Evolutionary conservation across 2,797 vertebrate species (phyloP).

Genomic region (Thaleichthys pacificus): DNA sequence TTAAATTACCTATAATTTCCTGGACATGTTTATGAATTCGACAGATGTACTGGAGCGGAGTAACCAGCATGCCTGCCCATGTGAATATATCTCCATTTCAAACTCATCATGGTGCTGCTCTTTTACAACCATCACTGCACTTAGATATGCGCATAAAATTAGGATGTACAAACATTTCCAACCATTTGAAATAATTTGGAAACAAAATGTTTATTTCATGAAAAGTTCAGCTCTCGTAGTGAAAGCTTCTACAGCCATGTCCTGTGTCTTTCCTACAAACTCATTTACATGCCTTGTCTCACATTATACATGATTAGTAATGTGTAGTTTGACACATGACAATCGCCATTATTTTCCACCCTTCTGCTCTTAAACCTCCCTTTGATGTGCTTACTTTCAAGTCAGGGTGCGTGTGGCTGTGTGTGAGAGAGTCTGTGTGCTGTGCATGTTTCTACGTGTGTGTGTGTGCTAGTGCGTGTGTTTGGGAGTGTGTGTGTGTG

Average conservation of each 20-base stretch:
- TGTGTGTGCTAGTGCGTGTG: neutral
- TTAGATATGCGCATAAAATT: neutral
- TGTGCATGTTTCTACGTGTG: neutral
- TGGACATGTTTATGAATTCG: constrained; percentile 50
- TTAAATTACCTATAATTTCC: constrained; percentile 51
- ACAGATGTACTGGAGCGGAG: constrained; percentile 33
- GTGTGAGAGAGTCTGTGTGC: constrained; percentile 3
- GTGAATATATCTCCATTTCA: constrained; percentile 26
- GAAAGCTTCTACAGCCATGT: neutral
- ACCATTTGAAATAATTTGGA: neutral
- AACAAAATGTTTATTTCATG: neutral
- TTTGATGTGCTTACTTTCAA: constrained; percentile 7
- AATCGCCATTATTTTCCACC: constrained; percentile 13
- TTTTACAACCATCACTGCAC: neutral
- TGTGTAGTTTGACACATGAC: neutral
- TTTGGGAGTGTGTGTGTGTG: neutral
- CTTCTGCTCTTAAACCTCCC: neutral
- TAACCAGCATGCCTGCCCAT: constrained; percentile 18
- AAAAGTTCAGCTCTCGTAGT: neutral
- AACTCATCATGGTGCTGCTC: constrained; percentile 5
- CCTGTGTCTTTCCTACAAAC: neutral
- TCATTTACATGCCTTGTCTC: neutral
- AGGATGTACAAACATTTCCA: neutral
- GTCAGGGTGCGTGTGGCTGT: neutral
- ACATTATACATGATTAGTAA: constrained; percentile 2